A percentile compares a stretch with the other conserved stretches of the same genome.
phyloP scores from a whole-genome alignment of 2,888 invertebrate genomes.

The Clunio marinus region DNA sequence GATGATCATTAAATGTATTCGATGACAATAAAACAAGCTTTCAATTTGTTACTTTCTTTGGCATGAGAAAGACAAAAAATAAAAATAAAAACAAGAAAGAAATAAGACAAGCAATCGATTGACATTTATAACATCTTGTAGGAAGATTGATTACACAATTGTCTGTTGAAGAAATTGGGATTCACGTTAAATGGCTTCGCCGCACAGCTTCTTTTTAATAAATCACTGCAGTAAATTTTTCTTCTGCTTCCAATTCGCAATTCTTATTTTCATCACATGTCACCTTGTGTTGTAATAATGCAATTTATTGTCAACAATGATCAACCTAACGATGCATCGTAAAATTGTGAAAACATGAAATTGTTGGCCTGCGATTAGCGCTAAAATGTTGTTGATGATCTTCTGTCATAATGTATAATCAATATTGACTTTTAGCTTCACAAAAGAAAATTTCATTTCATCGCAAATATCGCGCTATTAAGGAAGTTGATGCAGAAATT shows the following conservation, averaged over 20 bases:
- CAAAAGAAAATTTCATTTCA: background rate
- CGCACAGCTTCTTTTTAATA: background rate
- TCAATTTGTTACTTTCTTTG: slow-evolving; percentile 14
- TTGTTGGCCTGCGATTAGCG: no score
- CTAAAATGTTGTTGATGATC: slow-evolving; percentile 7
- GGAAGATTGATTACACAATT: slow-evolving; percentile 21
- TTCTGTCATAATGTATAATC: slow-evolving; percentile 6
- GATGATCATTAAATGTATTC: background rate
- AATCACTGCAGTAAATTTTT: background rate
- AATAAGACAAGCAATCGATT: slow-evolving; percentile 20
- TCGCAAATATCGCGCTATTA: background rate
- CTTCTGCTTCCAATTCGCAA: background rate
- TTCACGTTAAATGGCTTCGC: background rate
- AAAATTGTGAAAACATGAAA: background rate
- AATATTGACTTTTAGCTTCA: background rate
- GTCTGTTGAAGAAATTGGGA: background rate
- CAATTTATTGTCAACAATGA: slow-evolving; percentile 9
- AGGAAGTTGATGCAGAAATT: slow-evolving; percentile 7
- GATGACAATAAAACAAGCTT: slow-evolving; percentile 24
- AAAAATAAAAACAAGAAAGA: slow-evolving; percentile 1
- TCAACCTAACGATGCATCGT: slow-evolving; percentile 15
- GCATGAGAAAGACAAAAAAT: no score
- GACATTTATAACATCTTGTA: slow-evolving; percentile 12
- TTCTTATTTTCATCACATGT: slow-evolving; percentile 1
- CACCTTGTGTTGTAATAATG: background rate